Evolutionary conservation across 2,797 vertebrate species (phyloP).

Genomic region (Aldrovandia affinis): DNA sequence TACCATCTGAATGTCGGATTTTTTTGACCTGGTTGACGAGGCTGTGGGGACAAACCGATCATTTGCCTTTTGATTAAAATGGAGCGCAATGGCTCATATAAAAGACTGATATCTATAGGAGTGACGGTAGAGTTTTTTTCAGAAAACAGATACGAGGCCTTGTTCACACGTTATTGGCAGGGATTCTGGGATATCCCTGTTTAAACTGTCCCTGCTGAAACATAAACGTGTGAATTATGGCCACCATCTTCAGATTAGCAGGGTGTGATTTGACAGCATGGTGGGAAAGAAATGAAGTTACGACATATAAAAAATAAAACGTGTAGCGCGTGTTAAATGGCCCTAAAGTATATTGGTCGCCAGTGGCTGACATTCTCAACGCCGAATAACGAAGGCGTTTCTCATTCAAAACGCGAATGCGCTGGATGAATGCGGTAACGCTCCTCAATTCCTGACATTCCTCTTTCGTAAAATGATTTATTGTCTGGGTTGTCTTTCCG

Average conservation of each 20-base stretch:
- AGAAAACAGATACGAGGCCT: neutral
- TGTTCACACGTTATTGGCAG: constrained; percentile 13
- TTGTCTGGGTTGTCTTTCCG: neutral
- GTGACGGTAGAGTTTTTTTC: neutral
- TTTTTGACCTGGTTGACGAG: neutral
- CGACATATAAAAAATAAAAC: neutral
- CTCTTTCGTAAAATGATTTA: neutral
- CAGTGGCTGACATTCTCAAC: neutral
- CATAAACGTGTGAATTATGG: constrained; percentile 13
- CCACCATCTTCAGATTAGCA: neutral
- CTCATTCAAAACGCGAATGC: neutral
- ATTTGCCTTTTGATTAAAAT: constrained; percentile 4
- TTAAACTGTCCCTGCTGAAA: neutral
- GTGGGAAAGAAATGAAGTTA: neutral
- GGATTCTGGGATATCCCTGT: neutral
- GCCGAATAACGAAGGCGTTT: neutral
- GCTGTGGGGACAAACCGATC: neutral
- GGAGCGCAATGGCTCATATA: neutral
- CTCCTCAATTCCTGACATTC: neutral
- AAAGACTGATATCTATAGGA: neutral
- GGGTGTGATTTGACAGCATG: neutral
- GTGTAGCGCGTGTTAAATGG: neutral
- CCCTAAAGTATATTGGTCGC: neutral
- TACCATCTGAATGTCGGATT: neutral
- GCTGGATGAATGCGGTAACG: neutral